Percentiles rank a stretch among this genome's conserved stretches.
Evolutionary conservation across 1,140 invertebrate genomes (phyloP).

Genomic region (Oncopodura yosiiana): DNA sequence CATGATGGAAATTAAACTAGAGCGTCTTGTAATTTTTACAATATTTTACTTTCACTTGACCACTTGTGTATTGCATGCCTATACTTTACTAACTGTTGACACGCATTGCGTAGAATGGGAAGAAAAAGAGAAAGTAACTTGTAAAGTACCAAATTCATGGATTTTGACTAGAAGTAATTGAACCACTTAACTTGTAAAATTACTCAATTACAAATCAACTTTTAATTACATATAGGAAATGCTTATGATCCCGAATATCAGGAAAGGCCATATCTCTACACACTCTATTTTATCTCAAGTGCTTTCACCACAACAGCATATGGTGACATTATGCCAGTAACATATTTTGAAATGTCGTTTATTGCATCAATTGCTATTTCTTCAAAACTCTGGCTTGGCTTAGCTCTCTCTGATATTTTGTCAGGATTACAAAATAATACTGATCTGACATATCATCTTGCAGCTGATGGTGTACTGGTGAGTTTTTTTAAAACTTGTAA

Average conservation of each 20-base stretch:
- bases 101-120: no score
- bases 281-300: slow-evolving; percentile 9
- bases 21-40: slow-evolving; percentile 3
- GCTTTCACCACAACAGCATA: slow-evolving; percentile 15
- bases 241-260: background rate
- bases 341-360: slow-evolving; percentile 3
- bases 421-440: slow-evolving; percentile 7
- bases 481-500: no score
- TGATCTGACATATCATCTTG: slow-evolving; percentile 6
- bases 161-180: background rate
- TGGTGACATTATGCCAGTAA: slow-evolving; percentile 9
- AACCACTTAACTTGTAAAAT: no score
- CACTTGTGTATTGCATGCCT: slow-evolving; percentile 6
- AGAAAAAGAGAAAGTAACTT: background rate
- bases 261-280: background rate
- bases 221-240: background rate
- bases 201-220: no score
- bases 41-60: slow-evolving; percentile 10
- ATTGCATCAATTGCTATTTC: slow-evolving; percentile 7
- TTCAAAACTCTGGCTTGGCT: slow-evolving; percentile 13
- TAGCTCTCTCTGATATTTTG: slow-evolving; percentile 9
- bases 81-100: no score
- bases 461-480: slow-evolving; percentile 14
- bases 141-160: background rate
- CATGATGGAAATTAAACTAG: slow-evolving; percentile 6